phyloP scores from a whole-genome alignment of 2,888 invertebrate genomes.

The Mactromeris polynyma region DNA sequence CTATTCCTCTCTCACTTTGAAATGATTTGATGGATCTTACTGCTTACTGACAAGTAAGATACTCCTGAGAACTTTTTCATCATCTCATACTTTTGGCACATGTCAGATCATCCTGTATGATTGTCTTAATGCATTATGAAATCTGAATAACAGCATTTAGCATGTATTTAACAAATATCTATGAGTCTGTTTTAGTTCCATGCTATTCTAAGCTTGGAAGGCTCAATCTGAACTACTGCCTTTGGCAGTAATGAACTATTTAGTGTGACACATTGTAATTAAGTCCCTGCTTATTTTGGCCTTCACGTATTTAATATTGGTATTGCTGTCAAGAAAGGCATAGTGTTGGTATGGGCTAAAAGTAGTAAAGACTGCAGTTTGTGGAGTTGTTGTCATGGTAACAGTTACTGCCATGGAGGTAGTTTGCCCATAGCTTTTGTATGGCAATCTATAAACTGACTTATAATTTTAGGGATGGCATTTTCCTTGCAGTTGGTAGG shows the following conservation, averaged over 20 bases:
- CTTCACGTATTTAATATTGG: neutral
- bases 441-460: neutral
- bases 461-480: too few relatives aligned
- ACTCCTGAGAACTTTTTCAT: neutral
- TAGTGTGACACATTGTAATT: neutral
- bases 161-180: neutral
- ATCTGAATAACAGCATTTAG: neutral
- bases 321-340: neutral
- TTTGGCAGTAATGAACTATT: neutral
- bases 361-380: neutral
- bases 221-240: neutral
- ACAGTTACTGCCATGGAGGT: neutral
- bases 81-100: neutral
- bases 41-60: neutral
- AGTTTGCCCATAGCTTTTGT: neutral
- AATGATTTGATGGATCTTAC: neutral
- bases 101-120: conserved; percentile 2
- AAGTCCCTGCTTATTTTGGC: neutral
- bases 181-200: neutral
- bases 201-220: neutral
- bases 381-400: neutral
- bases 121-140: neutral
- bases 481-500: too few relatives aligned
- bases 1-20: neutral
- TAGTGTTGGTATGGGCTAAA: neutral